Evolutionary conservation across 2,113 vertebrate genomes (phyloP), one percentile per base, ranked within the genome.

Genomic region (Motacilla tschutschensis): DNA sequence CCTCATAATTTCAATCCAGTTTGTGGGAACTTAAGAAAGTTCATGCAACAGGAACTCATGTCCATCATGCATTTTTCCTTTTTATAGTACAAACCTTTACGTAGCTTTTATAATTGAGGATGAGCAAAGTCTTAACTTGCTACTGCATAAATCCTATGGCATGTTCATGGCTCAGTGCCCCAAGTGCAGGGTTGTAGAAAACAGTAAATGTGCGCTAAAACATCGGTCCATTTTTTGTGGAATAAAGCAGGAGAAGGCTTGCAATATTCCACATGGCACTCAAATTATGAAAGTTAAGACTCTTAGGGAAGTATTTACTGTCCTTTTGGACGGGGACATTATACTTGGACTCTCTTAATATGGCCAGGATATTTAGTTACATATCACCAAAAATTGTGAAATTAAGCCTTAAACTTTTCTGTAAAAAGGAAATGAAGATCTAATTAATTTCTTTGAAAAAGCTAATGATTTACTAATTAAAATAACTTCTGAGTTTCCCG

Each of bases 211-310:
- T 81, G 58, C 17, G 38, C 20, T 44, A 83, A 89, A 91, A 76
- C n/a, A 62, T 24, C 29, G 55, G 92, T 88, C 40, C 44, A 48
- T 84, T 87, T 64, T 43, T 73, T 60, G 24, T 91, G 79, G 54
- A 94, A 78, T 78, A 82, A 92, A 93, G 78, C 74, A 53, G 38
- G 63, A 79, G 53, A 84, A 87, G 83, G 29, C 35, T 67, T 93
- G 46, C 59, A 51, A 7, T 93, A 74, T 91, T 95, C 50, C 65
- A 78, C 36, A 31, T 71, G 28, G 46, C 58, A 31, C 57, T 89
- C 18, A 59, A 80, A 38, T 62, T 87, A 75, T 26, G 31, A 16
- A 90, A 91, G 51, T 89, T 55, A 87, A 62, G 26, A 41, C 65
- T 93, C 91, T 81, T 71, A 62, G 6, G 66, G 24, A 89, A 44